A percentile compares a stretch with the other conserved stretches of the same genome.
phyloP scores from a whole-genome alignment of 1,140 invertebrate species.

The Zaprionus davidi region DNA sequence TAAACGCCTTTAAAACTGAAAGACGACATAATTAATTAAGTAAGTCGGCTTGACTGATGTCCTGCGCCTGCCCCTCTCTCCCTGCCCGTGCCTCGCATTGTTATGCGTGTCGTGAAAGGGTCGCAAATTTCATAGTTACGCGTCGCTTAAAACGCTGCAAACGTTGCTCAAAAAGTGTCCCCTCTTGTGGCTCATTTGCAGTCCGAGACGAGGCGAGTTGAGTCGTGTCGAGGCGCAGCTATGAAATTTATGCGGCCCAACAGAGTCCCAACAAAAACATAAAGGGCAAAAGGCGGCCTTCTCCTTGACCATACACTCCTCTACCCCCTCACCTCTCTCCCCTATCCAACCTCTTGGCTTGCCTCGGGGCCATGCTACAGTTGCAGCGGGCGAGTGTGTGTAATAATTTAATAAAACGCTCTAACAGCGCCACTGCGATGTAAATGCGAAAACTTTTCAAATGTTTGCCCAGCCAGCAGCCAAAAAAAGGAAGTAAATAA shows the following conservation, averaged over 20 bases:
- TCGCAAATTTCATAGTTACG: conserved; percentile 67
- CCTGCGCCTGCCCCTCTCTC: conserved; percentile 27
- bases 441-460: conserved; percentile 82
- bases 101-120: conserved; percentile 75
- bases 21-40: conserved; percentile 83
- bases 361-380: neutral
- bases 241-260: conserved; percentile 72
- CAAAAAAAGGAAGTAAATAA: conserved; percentile 26
- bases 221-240: conserved; percentile 25
- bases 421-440: conserved; percentile 77
- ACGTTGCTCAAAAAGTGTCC: conserved; percentile 34
- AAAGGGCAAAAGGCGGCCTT: conserved; percentile 45
- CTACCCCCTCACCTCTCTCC: conserved; percentile 19
- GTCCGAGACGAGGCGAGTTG: conserved; percentile 23
- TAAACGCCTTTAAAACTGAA: conserved; percentile 80
- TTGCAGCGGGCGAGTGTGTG: conserved; percentile 39
- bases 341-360: neutral
- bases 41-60: conserved; percentile 76
- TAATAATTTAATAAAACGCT: conserved; percentile 82
- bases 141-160: conserved; percentile 39
- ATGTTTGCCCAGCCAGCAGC: conserved; percentile 65
- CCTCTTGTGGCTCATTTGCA: conserved; percentile 73
- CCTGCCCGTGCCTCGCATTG: conserved; percentile 45
- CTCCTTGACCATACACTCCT: conserved; percentile 30
- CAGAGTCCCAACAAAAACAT: conserved; percentile 3